Conservation (phyloP, 2,113 vertebrate genomes). For the Himantopus leucocephalus region DNA sequence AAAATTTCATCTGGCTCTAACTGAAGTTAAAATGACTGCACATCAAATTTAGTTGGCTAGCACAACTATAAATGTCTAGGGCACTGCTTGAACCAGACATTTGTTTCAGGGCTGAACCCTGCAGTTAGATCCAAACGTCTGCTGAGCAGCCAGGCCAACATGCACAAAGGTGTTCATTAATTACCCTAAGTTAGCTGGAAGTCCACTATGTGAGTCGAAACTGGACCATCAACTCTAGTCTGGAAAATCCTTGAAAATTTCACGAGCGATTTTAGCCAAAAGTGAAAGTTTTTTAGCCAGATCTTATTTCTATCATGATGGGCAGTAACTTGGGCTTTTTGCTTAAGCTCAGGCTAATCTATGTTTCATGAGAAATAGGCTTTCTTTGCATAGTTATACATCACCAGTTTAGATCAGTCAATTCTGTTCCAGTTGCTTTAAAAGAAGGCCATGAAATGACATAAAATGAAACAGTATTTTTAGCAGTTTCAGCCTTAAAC, state of each 20-base stretch:
- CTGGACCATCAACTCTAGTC: neutral
- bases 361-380: neutral
- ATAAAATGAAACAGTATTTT: neutral
- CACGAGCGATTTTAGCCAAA: neutral
- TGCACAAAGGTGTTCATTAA: neutral
- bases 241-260: neutral
- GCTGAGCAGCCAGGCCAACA: neutral
- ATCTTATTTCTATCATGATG: neutral
- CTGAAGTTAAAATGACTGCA: neutral
- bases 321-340: neutral
- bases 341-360: neutral
- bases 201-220: neutral
- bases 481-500: constrained; percentile 11
- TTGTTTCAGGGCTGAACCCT: neutral
- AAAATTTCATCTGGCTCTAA: neutral
- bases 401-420: neutral
- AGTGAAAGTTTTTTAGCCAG: neutral
- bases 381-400: neutral
- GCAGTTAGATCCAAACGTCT: neutral
- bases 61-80: neutral
- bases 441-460: neutral
- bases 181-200: neutral
- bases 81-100: neutral
- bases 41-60: neutral
- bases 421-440: constrained; percentile 9